Evolutionary conservation across 2,888 invertebrate species (phyloP), one percentile per base, ranked within the genome.

Genomic region (Acanthococcus lagerstroemiae): DNA sequence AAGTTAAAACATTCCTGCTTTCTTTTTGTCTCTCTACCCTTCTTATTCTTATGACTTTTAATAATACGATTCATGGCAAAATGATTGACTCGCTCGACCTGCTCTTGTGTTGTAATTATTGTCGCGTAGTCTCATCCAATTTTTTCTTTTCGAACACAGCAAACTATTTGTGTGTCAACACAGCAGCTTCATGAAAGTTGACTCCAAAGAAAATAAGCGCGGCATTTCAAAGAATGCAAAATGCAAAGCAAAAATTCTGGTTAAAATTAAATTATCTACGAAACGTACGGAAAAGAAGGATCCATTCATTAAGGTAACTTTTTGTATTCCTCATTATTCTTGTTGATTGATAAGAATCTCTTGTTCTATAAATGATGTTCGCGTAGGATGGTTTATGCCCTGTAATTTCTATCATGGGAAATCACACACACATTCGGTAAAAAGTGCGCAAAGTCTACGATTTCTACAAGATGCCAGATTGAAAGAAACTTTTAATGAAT

Each of bases 181-280:
- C 21, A 56, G 56, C 24, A 24, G 19, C 12, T 56, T 37, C 44
- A 56, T 37, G 30, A 37, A 37, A 37, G 24, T 56, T 6, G 24
- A 9, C 24, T 30, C 3, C 24, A n/a, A 56, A 24, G 24, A 15
- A 21, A 55, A 30, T 30, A 56, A 56, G 15, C 30, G 21, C 26
- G 56, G 21, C 3, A 56, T 6, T 15, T 56, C 37, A 19, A 56
- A 56, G 15, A 56, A 56, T 19, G 44, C 37, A 37, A 30, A 56
- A 27, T 37, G 56, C 21, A 21, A 56, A 21, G 56, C 56, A 44
- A 22, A 25, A 57, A 57, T 57, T 45, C 12, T 37, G 4, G 24
- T 44, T 5, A 57, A 57, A 44, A 57, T 45, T 44, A 57, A 57
- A 24, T 21, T 45, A n/a, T 44, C 21, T n/a, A 57, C 57, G 4